Conservation (phyloP, 2,113 vertebrate species). For the Tachuris rubrigastra region DNA sequence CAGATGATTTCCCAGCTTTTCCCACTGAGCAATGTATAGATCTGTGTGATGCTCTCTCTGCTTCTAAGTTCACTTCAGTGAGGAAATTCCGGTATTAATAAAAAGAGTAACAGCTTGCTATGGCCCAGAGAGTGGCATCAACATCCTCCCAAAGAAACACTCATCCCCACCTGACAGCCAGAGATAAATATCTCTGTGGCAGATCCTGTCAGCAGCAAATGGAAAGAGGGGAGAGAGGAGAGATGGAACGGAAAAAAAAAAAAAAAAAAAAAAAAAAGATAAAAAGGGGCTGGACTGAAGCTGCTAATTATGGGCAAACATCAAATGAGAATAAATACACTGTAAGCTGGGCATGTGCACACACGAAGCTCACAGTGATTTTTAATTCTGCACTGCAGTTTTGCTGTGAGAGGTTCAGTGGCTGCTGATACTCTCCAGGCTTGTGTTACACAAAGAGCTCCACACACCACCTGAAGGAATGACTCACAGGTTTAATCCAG, state of each 20-base stretch:
- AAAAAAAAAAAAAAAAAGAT: background rate
- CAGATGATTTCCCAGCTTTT: background rate
- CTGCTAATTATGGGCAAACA: background rate
- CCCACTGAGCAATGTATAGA: background rate
- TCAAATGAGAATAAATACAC: background rate
- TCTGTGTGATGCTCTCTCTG: background rate
- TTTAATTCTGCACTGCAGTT: background rate
- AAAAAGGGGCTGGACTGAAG: background rate
- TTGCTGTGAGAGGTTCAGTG: background rate
- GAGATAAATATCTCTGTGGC: background rate
- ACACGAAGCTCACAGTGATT: background rate
- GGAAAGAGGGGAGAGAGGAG: background rate
- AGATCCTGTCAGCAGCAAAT: background rate
- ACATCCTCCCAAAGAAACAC: background rate
- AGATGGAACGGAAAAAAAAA: background rate
- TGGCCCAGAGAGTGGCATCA: background rate
- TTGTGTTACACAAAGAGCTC: background rate
- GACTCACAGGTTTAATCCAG: constrained; percentile 25
- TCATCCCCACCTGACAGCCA: background rate
- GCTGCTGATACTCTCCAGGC: background rate
- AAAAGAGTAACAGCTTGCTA: background rate
- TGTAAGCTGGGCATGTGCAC: background rate
- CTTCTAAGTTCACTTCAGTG: background rate
- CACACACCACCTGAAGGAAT: background rate
- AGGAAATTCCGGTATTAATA: background rate